phyloP scores from a whole-genome alignment of 2,888 invertebrate genomes.

The Caradrina clavipalpis region DNA sequence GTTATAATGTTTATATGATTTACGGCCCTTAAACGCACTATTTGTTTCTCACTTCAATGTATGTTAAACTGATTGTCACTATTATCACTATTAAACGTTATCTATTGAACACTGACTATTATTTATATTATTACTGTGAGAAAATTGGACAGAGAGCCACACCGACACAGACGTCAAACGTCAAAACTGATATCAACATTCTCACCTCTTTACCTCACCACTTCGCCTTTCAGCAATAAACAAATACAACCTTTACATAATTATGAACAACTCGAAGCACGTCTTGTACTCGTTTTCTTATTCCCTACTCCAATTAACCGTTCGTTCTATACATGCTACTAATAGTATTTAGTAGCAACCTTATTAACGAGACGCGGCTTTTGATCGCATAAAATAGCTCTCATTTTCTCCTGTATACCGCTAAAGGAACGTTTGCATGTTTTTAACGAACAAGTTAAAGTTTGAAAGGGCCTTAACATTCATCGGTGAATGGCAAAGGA shows the following conservation, averaged over 20 bases:
- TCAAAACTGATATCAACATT: constrained; percentile 5
- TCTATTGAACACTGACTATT: too few species aligned
- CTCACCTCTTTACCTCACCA: background rate
- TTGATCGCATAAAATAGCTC: constrained; percentile 80
- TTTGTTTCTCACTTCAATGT: too few species aligned
- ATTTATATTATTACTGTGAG: too few species aligned
- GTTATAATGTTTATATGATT: too few species aligned
- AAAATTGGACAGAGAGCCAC: too few species aligned
- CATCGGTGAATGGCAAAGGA: constrained; percentile 82
- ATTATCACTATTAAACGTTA: too few species aligned
- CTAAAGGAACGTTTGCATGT: constrained; percentile 78
- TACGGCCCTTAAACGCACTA: too few species aligned
- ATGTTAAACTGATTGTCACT: too few species aligned
- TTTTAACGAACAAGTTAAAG: constrained; percentile 83
- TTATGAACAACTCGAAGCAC: constrained; percentile 24
- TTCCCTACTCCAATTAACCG: constrained; percentile 68
- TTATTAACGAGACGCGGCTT: constrained; percentile 76
- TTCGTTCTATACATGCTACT: constrained; percentile 60
- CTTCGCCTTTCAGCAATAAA: constrained; percentile 22
- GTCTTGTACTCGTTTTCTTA: constrained; percentile 47
- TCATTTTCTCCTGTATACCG: constrained; percentile 70
- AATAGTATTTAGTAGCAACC: constrained; percentile 71
- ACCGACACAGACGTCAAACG: too few species aligned
- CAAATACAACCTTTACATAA: constrained; percentile 30
- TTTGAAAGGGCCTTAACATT: constrained; percentile 79